Evolutionary conservation across 1,140 invertebrate species (phyloP).

Genomic region (Scylla paramamosain): DNA sequence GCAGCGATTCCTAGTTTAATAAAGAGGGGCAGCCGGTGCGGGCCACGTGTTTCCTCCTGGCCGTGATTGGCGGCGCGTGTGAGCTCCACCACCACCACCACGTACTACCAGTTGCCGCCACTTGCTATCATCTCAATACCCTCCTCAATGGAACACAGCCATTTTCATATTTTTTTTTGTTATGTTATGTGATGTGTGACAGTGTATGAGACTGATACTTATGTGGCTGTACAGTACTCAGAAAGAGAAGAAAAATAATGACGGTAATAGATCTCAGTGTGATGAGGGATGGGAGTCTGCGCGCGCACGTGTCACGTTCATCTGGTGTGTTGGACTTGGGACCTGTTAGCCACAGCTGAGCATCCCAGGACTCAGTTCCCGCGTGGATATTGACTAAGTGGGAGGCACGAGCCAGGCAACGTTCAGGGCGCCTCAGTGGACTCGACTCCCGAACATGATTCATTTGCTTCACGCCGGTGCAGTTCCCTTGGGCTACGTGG

Average conservation of each 20-base stretch:
- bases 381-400: neutral
- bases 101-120: neutral
- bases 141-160: neutral
- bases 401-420: neutral
- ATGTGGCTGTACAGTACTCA: too few relatives aligned
- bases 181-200: neutral
- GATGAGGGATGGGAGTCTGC: neutral
- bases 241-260: too few relatives aligned
- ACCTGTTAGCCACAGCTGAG: neutral
- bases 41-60: neutral
- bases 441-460: neutral
- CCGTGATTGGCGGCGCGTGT: neutral
- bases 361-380: neutral
- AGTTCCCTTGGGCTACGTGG: neutral
- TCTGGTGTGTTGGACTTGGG: neutral
- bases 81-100: neutral
- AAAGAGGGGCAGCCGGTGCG: neutral
- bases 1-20: too few relatives aligned
- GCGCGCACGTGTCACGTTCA: slow-evolving; percentile 4
- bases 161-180: neutral
- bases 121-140: neutral
- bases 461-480: neutral
- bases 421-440: neutral
- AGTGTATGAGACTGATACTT: too few relatives aligned
- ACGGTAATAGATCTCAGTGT: neutral